Base-by-base conservation (phyloP, 2,797 vertebrate genomes). In the Tapirus indicus region DNA sequence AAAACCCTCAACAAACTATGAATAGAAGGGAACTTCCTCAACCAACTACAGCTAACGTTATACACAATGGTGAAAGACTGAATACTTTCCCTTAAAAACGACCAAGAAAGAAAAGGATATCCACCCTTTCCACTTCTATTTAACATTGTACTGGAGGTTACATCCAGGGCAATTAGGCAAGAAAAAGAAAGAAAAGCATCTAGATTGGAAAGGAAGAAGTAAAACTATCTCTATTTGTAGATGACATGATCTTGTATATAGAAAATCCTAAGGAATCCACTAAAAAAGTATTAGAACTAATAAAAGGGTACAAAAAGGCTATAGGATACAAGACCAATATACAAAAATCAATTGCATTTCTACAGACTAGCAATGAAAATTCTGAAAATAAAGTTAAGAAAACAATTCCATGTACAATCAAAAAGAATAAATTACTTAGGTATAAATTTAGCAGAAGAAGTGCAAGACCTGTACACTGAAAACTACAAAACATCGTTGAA, bases 321-420 rank as follows among this genome's bases (percentile, higher is more conserved):
- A 4, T 41, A 88, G n/a, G 29, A 84, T 92, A 17, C 2, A 92
- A 92, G n/a, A 58, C 72, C 35, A 29, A 56, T 44, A 64, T 49
- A 64, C 1, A 56, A 86, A 91, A 68, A 60, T 44, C 5, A 27
- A 27, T 54, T 62, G 29, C 60, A 79, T 79, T 74, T 92, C 47
- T 89, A 25, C 25, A 79, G 47, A 56, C 20, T 64, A 77, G 52
- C 56, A 91, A 47, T 56, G 32, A 78, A 77, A 83, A 62, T n/a
- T 54, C 10, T 38, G 52, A 75, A 84, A 38, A 91, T 29, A n/a
- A 72, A 91, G 69, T 82, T 87, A 91, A 88, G 29, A 80, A 87
- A 96, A 84, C 18, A 29, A 77, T 75, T 44, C 10, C 68, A 62
- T 23, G 87, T 69, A 74, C 6, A 71, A 83, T 64, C 11, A 84